Conservation (phyloP, 2,797 vertebrate genomes). For the Phrynocephalus guinanensis region DNA sequence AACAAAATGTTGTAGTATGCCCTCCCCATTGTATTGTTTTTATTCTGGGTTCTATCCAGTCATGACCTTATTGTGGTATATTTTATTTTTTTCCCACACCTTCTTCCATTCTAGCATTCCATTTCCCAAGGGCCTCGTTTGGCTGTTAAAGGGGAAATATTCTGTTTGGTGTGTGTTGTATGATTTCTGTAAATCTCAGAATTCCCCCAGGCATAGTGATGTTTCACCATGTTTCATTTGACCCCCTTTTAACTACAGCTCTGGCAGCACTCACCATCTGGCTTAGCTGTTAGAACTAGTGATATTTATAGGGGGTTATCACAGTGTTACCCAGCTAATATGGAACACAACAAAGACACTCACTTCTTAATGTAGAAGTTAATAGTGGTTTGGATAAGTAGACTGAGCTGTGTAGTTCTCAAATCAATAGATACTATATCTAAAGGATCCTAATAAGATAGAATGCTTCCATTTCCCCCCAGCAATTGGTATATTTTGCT, state of each 20-base stretch:
- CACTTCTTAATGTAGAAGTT: background rate
- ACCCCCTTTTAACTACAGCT: background rate
- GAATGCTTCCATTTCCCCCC: background rate
- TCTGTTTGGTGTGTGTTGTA: background rate
- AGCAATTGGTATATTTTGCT: too few species aligned
- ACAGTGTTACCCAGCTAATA: background rate
- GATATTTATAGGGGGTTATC: background rate
- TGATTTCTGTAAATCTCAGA: background rate
- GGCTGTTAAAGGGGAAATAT: background rate
- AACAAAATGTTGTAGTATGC: background rate
- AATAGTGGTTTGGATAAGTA: background rate
- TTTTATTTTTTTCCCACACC: too few species aligned
- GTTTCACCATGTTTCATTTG: background rate
- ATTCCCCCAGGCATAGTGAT: background rate
- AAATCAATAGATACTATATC: background rate
- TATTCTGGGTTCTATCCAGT: background rate
- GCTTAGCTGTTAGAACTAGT: background rate
- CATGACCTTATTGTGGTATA: background rate
- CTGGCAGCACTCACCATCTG: background rate
- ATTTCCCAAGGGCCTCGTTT: background rate
- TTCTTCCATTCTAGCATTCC: background rate
- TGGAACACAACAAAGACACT: background rate
- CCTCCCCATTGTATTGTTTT: background rate
- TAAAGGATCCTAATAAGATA: background rate
- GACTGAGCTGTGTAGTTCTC: background rate